Evolutionary conservation across 2,113 vertebrate genomes (phyloP).

Genomic region (Malurus melanocephalus): DNA sequence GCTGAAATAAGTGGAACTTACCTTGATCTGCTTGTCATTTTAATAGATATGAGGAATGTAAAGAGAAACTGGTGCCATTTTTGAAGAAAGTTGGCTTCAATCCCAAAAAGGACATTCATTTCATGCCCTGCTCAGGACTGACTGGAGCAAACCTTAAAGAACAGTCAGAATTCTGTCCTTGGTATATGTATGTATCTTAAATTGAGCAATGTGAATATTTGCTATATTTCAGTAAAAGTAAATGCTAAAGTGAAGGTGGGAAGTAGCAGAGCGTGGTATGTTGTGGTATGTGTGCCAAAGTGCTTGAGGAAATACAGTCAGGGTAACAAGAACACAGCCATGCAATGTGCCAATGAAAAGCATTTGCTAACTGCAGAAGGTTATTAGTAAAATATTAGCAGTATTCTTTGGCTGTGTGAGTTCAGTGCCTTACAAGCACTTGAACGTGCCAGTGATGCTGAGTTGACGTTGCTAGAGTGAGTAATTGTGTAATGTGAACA

Average conservation of each 20-base stretch:
- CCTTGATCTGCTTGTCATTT: conserved; percentile 15
- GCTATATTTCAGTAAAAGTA: not conserved
- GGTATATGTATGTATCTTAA: conserved; percentile 91
- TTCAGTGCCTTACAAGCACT: not conserved
- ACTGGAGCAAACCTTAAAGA: conserved; percentile 98
- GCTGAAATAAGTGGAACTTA: not conserved
- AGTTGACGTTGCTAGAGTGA: not conserved
- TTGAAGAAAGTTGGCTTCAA: conserved; percentile 99
- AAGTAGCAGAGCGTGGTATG: not conserved
- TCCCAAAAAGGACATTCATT: conserved; percentile 98
- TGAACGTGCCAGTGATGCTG: not conserved
- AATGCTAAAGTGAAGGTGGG: not conserved
- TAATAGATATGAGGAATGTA: conserved; percentile 96
- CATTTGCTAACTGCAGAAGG: not conserved
- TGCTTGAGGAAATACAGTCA: not conserved
- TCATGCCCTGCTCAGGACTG: conserved; percentile 98
- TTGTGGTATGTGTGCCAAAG: not conserved
- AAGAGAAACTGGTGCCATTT: conserved; percentile 98
- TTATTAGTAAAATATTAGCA: not conserved
- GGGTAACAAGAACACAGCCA: not conserved
- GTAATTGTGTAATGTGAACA: not conserved
- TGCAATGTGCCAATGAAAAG: not conserved
- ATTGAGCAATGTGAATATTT: not conserved
- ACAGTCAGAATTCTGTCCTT: conserved; percentile 86
- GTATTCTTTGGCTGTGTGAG: not conserved